These are phyloP conservation scores for Papilio protenor DNA, from an alignment of 2,888 invertebrate species.

Conservation along the genomic window DNA sequence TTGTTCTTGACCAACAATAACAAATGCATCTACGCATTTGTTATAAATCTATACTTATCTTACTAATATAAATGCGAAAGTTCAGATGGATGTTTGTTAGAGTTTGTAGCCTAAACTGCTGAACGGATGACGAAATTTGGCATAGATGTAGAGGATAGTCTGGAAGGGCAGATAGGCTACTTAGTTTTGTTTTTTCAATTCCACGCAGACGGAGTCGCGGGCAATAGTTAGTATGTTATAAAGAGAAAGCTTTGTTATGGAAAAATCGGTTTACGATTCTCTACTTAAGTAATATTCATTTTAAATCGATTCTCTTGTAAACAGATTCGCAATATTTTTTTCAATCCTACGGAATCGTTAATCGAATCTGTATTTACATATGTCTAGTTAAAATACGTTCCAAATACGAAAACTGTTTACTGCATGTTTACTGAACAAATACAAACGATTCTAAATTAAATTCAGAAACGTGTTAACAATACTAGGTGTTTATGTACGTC, in stretches of 20 bases:
- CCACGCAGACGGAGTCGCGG: too few relatives aligned
- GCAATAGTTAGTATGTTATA: not conserved
- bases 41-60: not conserved
- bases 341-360: constrained; percentile 2
- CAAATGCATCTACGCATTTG: not conserved
- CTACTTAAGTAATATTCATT: not conserved
- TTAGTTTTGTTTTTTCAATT: too few relatives aligned
- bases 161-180: too few relatives aligned
- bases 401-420: constrained; percentile 2
- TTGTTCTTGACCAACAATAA: not conserved
- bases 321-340: not conserved
- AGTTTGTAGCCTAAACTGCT: too few relatives aligned
- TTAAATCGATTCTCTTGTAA: not conserved
- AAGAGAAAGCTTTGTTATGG: not conserved
- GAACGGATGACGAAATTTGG: too few relatives aligned
- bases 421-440: not conserved
- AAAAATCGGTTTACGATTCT: not conserved
- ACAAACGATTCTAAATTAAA: not conserved
- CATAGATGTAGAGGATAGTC: too few relatives aligned
- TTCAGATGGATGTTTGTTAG: too few relatives aligned
- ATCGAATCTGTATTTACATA: constrained; percentile 5
- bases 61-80: too few relatives aligned
- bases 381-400: not conserved
- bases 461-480: too few relatives aligned
- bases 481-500: too few relatives aligned